Evolutionary conservation across 2,888 invertebrate genomes (phyloP), one percentile per base, ranked within the genome.

Genomic region (Argynnis bischoffii): DNA sequence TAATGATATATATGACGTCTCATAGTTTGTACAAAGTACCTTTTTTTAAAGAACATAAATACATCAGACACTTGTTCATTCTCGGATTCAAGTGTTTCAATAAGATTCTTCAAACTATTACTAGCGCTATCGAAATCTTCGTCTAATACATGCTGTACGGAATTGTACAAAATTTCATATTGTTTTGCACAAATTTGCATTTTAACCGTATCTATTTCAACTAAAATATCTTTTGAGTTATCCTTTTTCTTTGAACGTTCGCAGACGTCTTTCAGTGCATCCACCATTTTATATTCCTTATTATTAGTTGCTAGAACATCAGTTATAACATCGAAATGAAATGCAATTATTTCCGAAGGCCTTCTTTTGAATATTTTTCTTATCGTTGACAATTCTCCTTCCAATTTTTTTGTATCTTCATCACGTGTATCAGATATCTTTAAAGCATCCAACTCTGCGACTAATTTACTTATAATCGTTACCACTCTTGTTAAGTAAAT

Each of bases 251-350:
- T 81, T 8, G 86, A 72, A 74, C 83, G 75, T 14, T 78, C 72
- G 69, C 92, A 92, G 72, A 81, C 78, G 15, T 71, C 66, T 26
- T 80, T 75, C 21, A 91, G 69, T 1, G 82, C 83, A 54, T 85
- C 76, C 0, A 80, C 74, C n/a, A 90, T 69, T 55, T 77, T 81
- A 66, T 82, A 84, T 63, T 81, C 77, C 3, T 81, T 77, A 70
- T 81, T 70, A 61, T 83, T 79, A 54, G 63, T 79, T 82, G 84
- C 83, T 55, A 91, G 16, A 0, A 85, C 63, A 69, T 89, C 81
- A 54, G 90, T 91, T 67, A 92, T 70, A 2, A 87, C 55, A 77
- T 92, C 92, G 68, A 88, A 92, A 79, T 87, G 85, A 67, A 90
- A 75, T 1, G 83, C 82, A 21, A 89, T 72, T 4, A 80, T 78